Evolutionary conservation across 2,888 invertebrate genomes (phyloP), one percentile per base, ranked within the genome.

Genomic region (Teleiodes luculella): DNA sequence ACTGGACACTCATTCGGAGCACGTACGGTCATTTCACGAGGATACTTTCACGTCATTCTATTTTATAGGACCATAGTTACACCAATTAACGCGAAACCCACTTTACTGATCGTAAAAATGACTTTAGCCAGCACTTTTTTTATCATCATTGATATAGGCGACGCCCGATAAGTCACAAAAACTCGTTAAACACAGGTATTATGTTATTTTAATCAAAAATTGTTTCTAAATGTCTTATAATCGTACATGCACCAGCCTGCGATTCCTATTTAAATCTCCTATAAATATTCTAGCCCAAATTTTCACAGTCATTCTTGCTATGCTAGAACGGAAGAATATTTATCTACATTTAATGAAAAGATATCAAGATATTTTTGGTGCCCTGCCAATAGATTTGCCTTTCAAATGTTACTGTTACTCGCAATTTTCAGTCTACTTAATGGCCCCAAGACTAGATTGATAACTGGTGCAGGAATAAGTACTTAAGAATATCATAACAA

Each of bases 41-140:
- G 14, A 50, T 11, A 51, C 33, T 51, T 50, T 28, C 53, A 50
- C 48, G 53, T 50, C 49, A 49, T 52, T 52, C 48, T 48, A 47
- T 46, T 71, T 70, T 72, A 71, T 70, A 63, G 59, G 60, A 62
- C 62, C 63, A 68, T 70, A 63, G 64, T 24, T 56, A 62, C 59
- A 64, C 65, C 68, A 77, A 76, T 74, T 72, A 75, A 72, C 60
- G 62, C 54, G 66, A 59, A 56, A 58, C 60, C 67, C 61, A 65
- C 67, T 76, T 74, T 68, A 70, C 60, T 63, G 68, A 60, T 64
- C 68, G 70, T 76, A 73, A 74, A 75, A 52, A 71, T 68, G 69
- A 62, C 67, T 71, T 68, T 63, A 60, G 59, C 61, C 5, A 20
- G n/a, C 28, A 11, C 18, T 10, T 14, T 10, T 11, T 41, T 18